phyloP scores from a whole-genome alignment of 2,888 invertebrate genomes.

The Abrostola triplasia region DNA sequence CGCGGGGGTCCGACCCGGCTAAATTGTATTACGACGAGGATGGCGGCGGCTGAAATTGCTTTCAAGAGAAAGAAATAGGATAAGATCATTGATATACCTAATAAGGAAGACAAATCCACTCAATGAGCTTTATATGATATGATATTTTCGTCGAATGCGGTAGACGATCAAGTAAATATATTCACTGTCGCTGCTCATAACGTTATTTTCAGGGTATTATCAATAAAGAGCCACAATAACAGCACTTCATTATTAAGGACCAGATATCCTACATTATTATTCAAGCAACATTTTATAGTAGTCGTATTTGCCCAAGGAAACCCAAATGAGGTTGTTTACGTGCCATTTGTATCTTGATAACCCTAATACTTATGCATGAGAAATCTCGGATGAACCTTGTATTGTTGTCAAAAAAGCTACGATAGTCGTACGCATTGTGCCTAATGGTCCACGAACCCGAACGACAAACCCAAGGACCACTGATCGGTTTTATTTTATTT shows the following conservation, averaged over 20 bases:
- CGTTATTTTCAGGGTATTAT: conserved; percentile 18
- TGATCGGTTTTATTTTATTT: too few species aligned
- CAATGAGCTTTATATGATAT: conserved; percentile 45
- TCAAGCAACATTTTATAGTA: conserved; percentile 5
- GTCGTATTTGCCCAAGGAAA: conserved; percentile 4
- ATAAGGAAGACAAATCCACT: conserved; percentile 63
- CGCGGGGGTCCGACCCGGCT: conserved; percentile 62
- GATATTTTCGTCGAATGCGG: conserved; percentile 28
- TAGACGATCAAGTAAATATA: conserved; percentile 22
- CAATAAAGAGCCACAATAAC: background rate
- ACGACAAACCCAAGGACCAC: too few species aligned
- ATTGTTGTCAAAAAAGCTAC: background rate
- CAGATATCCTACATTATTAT: background rate
- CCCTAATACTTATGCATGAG: conserved; percentile 5
- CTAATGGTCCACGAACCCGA: too few species aligned
- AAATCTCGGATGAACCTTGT: conserved; percentile 6
- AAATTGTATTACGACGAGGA: conserved; percentile 74
- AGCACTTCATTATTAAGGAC: background rate
- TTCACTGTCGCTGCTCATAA: conserved; percentile 10
- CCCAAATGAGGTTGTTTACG: conserved; percentile 13
- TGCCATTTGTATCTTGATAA: conserved; percentile 12
- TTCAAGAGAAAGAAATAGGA: conserved; percentile 70
- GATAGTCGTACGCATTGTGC: background rate
- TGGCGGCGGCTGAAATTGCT: conserved; percentile 72
- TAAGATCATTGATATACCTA: conserved; percentile 66